Conservation (phyloP, 1,140 invertebrate species). For the Rhagoletis pomonella region DNA sequence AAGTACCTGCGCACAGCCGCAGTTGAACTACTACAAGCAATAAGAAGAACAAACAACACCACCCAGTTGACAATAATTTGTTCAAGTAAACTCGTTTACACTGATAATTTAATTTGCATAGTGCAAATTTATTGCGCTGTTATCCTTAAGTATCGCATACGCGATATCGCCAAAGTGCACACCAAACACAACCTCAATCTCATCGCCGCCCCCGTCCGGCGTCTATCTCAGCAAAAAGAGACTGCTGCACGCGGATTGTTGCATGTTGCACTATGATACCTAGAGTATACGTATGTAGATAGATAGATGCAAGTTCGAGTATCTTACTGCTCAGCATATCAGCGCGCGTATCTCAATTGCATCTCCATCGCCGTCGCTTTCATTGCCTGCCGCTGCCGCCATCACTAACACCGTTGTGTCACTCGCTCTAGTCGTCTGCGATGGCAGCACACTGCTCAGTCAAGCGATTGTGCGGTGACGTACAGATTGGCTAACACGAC, state of each 20-base stretch:
- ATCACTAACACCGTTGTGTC: not conserved
- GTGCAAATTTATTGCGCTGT: conserved; percentile 49
- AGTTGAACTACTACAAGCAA: too few relatives aligned
- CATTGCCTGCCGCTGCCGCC: too few relatives aligned
- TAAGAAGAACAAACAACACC: not conserved
- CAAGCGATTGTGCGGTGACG: conserved; percentile 10
- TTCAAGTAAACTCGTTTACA: conserved; percentile 42
- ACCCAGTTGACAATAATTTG: conserved; percentile 48
- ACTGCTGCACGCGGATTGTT: not conserved
- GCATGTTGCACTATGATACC: conserved; percentile 38
- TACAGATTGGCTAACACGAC: conserved; percentile 50
- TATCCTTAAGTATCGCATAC: conserved; percentile 37
- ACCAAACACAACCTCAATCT: not conserved
- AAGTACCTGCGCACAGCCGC: too few relatives aligned
- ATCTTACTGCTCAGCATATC: conserved; percentile 1
- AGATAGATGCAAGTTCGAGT: conserved; percentile 30
- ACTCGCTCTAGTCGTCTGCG: not conserved
- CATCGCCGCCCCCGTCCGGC: not conserved
- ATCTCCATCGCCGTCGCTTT: not conserved
- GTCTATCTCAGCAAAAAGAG: not conserved
- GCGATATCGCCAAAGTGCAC: conserved; percentile 29
- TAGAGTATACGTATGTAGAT: not conserved
- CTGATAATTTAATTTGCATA: conserved; percentile 53
- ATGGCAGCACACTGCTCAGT: conserved; percentile 14
- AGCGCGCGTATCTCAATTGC: conserved; percentile 30